Evolutionary conservation across 2,888 invertebrate genomes (phyloP), one percentile per base, ranked within the genome.

Genomic region (Bellardia pandia): DNA sequence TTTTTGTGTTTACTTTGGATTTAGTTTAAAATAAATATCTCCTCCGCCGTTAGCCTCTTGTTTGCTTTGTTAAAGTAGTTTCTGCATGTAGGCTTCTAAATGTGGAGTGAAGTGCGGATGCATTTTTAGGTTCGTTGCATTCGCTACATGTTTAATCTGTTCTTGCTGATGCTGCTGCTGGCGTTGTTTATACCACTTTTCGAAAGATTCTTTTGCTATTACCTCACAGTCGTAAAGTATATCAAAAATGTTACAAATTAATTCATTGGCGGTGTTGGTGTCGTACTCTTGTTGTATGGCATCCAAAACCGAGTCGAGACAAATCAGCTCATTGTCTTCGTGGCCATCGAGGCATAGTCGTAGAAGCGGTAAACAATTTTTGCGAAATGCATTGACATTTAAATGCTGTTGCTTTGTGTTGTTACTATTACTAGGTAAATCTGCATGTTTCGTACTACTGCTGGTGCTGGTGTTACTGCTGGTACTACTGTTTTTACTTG

Each of bases 131-230:
- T 89, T 90, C 90, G 88, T 89, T 86, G 86, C 88, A 79, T 88
- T 91, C 81, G 56, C 86, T 74, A 33, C 3, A n/a, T 48, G 66
- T 81, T 60, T 69, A 11, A 66, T 42, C n/a, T 64, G 14, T 23
- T 66, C 42, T 77, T 78, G 74, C 23, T 64, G 9, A n/a, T 66
- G 13, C 16, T 58, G 68, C 16, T 58, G 68, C 14, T 23, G 77
- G 75, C 71, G 60, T 85, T 71, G 76, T 74, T 80, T 71, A 37
- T 91, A 90, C 93, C 93, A 93, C 79, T 93, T 93, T 51, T 92
- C 91, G 78, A 92, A 92, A 0, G 93, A 91, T 71, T 93, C 93
- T 69, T 91, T 92, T 4, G 93, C 90, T 68, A 93, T 92, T 5
- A 93, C 91, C 60, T 92, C 93, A 51, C 90, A 89, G 68, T 92